phyloP scores from a whole-genome alignment of 2,888 invertebrate genomes.

The Spialia ferax region DNA sequence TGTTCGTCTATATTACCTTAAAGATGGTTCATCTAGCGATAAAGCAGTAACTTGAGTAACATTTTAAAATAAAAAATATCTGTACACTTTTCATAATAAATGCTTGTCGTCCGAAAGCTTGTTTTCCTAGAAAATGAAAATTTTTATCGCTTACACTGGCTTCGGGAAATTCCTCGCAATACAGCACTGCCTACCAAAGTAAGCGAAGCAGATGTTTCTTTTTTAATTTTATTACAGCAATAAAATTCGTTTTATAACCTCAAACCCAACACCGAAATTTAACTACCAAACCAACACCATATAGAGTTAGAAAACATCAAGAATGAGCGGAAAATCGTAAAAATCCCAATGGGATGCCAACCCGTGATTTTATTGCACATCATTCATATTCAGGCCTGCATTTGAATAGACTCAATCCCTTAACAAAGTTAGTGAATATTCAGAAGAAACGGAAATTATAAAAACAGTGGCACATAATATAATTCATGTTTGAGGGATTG shows the following conservation, averaged over 20 bases:
- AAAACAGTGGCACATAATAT: constrained; percentile 20
- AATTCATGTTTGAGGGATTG: constrained; percentile 17
- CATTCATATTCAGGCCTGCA: constrained; percentile 37
- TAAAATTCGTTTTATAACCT: constrained; percentile 2
- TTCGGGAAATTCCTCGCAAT: too few relatives aligned
- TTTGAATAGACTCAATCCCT: constrained; percentile 34
- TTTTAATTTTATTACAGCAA: constrained; percentile 6
- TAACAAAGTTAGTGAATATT: constrained; percentile 35
- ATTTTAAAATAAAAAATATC: too few relatives aligned
- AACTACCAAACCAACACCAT: constrained; percentile 10
- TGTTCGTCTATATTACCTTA: too few relatives aligned
- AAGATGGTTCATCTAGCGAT: too few relatives aligned
- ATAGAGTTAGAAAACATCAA: constrained; percentile 18
- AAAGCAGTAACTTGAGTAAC: too few relatives aligned
- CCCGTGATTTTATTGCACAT: constrained; percentile 32
- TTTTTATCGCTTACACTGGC: too few relatives aligned
- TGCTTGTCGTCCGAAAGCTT: too few relatives aligned
- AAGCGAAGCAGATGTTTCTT: not conserved
- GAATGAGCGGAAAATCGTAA: constrained; percentile 4
- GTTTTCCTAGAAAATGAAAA: too few relatives aligned
- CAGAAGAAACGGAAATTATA: constrained; percentile 24
- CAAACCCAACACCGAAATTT: not conserved
- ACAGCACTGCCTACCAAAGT: not conserved
- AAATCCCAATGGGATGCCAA: constrained; percentile 22
- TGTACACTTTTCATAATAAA: too few relatives aligned